phyloP scores from a whole-genome alignment of 2,113 vertebrate genomes.

The Calonectris borealis region DNA sequence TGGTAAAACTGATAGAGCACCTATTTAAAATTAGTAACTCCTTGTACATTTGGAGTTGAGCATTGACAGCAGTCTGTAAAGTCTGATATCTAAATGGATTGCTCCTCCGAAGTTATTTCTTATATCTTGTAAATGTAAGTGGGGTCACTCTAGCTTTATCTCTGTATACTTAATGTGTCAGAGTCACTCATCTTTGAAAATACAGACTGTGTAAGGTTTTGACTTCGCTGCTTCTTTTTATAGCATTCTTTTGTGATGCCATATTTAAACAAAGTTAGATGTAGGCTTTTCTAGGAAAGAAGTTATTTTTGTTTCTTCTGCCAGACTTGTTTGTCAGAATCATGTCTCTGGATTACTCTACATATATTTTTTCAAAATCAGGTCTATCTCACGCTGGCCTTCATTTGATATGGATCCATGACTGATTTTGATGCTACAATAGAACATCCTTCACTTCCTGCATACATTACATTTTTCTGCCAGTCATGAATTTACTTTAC shows the following conservation, averaged over 20 bases:
- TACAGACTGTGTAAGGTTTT: neutral
- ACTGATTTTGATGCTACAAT: neutral
- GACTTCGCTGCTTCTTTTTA: neutral
- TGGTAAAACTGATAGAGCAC: neutral
- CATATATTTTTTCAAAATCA: neutral
- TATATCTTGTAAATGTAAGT: neutral
- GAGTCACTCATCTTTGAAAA: neutral
- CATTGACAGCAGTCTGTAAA: constrained; percentile 4
- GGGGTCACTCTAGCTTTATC: neutral
- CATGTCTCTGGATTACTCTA: neutral
- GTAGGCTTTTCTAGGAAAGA: neutral
- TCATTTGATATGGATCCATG: neutral
- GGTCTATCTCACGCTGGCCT: neutral
- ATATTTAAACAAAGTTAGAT: neutral
- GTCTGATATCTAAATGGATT: neutral
- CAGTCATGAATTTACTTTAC: neutral
- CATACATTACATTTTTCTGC: neutral
- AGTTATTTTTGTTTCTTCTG: neutral
- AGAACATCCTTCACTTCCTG: neutral
- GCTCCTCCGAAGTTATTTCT: neutral
- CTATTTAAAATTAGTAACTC: neutral
- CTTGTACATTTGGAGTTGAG: neutral
- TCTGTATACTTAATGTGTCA: neutral
- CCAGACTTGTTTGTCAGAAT: neutral
- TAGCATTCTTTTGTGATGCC: neutral